Evolutionary conservation across 2,797 vertebrate genomes (phyloP), one percentile per base, ranked within the genome.

Genomic region (Cheirogaleus major): DNA sequence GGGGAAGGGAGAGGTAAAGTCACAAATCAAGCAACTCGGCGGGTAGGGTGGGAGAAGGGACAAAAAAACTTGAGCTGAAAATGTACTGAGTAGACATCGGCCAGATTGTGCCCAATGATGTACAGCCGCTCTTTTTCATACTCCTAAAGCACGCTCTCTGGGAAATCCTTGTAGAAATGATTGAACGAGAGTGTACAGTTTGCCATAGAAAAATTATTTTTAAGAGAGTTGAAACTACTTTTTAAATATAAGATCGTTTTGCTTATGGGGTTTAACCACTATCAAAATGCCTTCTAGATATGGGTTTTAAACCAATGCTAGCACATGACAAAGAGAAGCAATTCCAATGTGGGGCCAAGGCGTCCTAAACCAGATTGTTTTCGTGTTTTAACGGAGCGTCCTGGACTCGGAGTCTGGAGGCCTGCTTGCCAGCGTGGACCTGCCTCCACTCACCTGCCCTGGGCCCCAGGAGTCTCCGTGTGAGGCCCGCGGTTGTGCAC

Each of bases 41-140:
- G 5, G 9, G 45, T 0, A 23, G 18, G 1, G 25, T 11, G 12
- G 22, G 41, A 15, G 78, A 27, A 1, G 63, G 27, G 5, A 14
- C 20, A 32, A 38, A 57, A 41, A 78, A 32, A 10, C 4, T 17
- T 4, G 55, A 30, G 41, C 63, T 50, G 5, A 75, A 82, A 38
- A 41, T 73, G 87, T 70, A 48, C 43, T 10, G 67, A 52, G 59
- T 52, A 25, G 13, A 38, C 23, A 12, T 13, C 9, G 4, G 13
- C 7, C 14, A 11, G 13, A 14, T 55, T 11, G 22, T 27, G 27
- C 12, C 73, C 17, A 22, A 35, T 11, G 45, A 13, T 1, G 8
- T 7, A 0, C 0, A 35, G 10, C 4, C 2, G 0, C 1, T 2
- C 1, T 1, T 41, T n/a, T 52, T 6, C 30, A 1, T 9, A 0